Percentiles rank a stretch among this genome's conserved stretches.
Evolutionary conservation across 2,797 vertebrate genomes (phyloP).

Genomic region (Staurois parvus): DNA sequence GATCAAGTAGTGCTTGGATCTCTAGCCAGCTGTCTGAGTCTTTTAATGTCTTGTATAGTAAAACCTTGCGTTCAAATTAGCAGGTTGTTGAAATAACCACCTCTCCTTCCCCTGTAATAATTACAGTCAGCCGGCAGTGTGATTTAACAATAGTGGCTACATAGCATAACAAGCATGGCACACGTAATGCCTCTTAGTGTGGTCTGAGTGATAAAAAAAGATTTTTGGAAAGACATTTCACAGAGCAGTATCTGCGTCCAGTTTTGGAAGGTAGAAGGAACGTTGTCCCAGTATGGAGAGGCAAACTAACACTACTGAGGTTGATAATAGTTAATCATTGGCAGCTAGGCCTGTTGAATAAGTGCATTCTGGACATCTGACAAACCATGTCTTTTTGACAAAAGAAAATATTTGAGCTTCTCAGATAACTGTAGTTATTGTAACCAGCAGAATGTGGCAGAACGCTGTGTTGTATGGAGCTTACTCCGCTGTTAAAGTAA

Average conservation of each 20-base stretch:
- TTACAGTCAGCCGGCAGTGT: background rate
- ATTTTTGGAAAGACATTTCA: background rate
- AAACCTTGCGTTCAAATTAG: background rate
- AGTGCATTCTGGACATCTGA: background rate
- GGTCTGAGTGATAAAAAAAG: background rate
- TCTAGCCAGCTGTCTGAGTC: conserved; percentile 1
- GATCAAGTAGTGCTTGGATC: background rate
- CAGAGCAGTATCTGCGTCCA: background rate
- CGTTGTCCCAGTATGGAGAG: background rate
- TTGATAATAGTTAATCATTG: conserved; percentile 41
- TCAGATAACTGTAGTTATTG: conserved; percentile 4
- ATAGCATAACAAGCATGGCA: background rate
- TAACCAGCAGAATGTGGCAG: conserved; percentile 26
- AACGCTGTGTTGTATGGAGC: background rate
- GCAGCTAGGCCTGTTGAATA: conserved; percentile 6
- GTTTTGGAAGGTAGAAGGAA: background rate
- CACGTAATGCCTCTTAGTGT: background rate
- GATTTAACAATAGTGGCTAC: background rate
- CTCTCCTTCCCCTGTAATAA: background rate
- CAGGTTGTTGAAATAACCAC: background rate
- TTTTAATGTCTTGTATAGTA: conserved; percentile 13
- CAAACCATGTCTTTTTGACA: conserved; percentile 32
- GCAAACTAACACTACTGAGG: conserved; percentile 10
- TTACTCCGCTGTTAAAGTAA: conserved; percentile 9
- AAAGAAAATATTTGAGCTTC: conserved; percentile 33